Evolutionary conservation across 2,797 vertebrate genomes (phyloP), one percentile per base, ranked within the genome.

Genomic region (Austrolebias charrua): DNA sequence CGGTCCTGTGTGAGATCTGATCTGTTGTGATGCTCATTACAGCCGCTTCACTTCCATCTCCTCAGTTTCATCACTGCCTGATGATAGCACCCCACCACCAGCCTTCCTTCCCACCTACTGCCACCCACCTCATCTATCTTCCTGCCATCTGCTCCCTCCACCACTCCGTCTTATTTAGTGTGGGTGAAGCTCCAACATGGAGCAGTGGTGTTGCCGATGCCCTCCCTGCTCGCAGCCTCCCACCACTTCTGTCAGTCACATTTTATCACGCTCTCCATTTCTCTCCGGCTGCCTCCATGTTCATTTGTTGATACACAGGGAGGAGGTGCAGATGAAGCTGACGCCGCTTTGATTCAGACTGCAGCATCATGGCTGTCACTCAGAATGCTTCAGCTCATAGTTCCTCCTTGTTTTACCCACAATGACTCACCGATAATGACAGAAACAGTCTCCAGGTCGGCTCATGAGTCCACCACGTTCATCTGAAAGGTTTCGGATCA

Each of bases 211-310:
- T 29, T 60, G 61, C 20, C 14, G 35, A 53, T 20, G 55, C 24
- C 59, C 72, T 66, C 54, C 65, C 63, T 63, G 68, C 76, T 71
- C 65, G 66, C 78, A 51, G 60, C 56, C 0, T 70, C 60, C 63
- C 78, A 48, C 63, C 72, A 62, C 20, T 69, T 49, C 59, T 71
- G 73, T 77, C 80, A 79, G 73, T 81, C 65, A 79, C 63, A 60
- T 60, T 82, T 63, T 69, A 78, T 84, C 71, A 70, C 55, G 55
- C 45, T 12, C 50, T 60, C 51, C n/a, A 40, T 67, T 44, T 15
- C 60, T 62, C 57, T 19, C 19, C 18, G 3, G 0, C 68, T 66
- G 55, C 11, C 6, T 45, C 55, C 35, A 14, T 13, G 1, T 63
- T 46, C 28, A 57, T 75, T 67, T 73, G 24, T 72, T 67, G 61